phyloP scores from a whole-genome alignment of 1,140 invertebrate species.

The Oppia nitens region DNA sequence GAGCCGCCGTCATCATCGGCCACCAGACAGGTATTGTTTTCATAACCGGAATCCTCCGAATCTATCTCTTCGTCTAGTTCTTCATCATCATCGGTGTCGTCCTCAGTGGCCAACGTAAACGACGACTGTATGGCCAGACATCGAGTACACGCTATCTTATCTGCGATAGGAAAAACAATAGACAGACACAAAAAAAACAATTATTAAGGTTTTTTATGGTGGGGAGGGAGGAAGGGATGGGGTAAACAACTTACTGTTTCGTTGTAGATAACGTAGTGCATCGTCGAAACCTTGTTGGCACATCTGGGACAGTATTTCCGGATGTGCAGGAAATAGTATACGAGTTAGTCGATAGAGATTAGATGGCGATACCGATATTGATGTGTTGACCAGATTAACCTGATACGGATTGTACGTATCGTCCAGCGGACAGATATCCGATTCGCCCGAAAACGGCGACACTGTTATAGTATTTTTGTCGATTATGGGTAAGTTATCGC shows the following conservation, averaged over 20 bases:
- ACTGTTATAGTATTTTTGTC: slow-evolving; percentile 93
- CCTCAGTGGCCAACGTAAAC: slow-evolving; percentile 10
- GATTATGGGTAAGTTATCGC: slow-evolving; percentile 79
- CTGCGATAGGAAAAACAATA: slow-evolving; percentile 5
- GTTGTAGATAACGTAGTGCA: slow-evolving; percentile 73
- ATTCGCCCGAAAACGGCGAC: slow-evolving; percentile 92
- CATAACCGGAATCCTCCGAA: neutral
- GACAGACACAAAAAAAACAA: neutral
- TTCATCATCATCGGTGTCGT: slow-evolving; percentile 15
- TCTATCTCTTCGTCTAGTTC: slow-evolving; percentile 10
- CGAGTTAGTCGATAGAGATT: slow-evolving; percentile 80
- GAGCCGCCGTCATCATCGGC: neutral
- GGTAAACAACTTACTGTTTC: slow-evolving; percentile 53
- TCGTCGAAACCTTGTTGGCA: slow-evolving; percentile 97
- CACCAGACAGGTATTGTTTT: neutral
- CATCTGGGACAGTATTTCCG: slow-evolving; percentile 76
- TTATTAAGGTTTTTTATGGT: too few species aligned
- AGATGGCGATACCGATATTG: slow-evolving; percentile 57
- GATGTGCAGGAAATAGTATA: slow-evolving; percentile 83
- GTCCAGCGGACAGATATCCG: slow-evolving; percentile 92
- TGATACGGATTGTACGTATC: slow-evolving; percentile 35
- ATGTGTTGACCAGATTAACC: slow-evolving; percentile 83
- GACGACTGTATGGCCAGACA: slow-evolving; percentile 21
- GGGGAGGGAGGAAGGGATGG: too few species aligned
- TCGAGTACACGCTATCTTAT: slow-evolving; percentile 21